Conservation (phyloP, 2,797 vertebrate genomes). For the Catharus ustulatus region DNA sequence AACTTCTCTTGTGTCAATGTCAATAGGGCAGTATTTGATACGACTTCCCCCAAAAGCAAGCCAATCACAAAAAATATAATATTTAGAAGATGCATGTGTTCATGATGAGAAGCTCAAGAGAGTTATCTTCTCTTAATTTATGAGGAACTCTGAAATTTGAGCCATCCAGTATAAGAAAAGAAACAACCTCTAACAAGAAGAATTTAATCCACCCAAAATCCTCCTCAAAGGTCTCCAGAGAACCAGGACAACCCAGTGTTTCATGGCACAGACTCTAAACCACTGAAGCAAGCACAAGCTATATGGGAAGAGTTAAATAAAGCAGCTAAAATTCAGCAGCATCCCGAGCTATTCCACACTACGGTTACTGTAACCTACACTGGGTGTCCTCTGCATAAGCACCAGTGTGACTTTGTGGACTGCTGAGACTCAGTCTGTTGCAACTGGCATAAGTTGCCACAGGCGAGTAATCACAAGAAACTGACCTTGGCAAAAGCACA, state of each 20-base stretch:
- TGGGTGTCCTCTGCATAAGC: conserved; percentile 66
- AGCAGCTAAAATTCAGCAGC: conserved; percentile 61
- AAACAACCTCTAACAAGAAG: background rate
- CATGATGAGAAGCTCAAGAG: background rate
- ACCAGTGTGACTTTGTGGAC: conserved; percentile 74
- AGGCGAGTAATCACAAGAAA: conserved; percentile 75
- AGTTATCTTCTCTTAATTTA: background rate
- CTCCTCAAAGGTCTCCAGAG: background rate
- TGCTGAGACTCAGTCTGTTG: conserved; percentile 80
- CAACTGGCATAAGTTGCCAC: conserved; percentile 75
- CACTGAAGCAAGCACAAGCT: background rate
- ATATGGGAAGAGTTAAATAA: conserved; percentile 58
- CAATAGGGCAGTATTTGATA: background rate
- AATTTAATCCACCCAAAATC: background rate
- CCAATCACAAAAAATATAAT: background rate
- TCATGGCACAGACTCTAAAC: background rate
- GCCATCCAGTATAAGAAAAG: background rate
- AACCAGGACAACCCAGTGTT: background rate
- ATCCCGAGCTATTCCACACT: conserved; percentile 41
- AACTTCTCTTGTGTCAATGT: background rate
- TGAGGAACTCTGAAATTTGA: background rate
- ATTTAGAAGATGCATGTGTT: background rate
- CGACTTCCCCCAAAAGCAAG: background rate
- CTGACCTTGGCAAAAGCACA: conserved; percentile 79
- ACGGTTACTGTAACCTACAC: conserved; percentile 61